Conservation (phyloP, 2,888 invertebrate genomes). For the Melanchra persicariae region DNA sequence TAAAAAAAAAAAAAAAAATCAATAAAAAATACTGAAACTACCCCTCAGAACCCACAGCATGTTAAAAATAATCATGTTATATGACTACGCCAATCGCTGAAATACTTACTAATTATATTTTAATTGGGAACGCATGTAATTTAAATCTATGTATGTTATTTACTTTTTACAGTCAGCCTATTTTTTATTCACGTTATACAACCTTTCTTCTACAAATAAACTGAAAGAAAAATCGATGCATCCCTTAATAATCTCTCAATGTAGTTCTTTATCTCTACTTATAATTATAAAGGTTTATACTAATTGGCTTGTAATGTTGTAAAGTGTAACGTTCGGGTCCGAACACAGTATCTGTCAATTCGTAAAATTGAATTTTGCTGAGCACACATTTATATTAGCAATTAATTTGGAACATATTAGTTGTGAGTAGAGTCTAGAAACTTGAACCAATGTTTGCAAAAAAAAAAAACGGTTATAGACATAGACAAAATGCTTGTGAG, state of each 20-base stretch:
- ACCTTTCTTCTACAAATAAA: slow-evolving; percentile 12
- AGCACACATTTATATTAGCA: background rate
- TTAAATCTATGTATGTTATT: too few relatives aligned
- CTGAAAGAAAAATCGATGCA: slow-evolving; percentile 28
- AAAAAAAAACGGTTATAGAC: background rate
- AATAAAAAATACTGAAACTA: background rate
- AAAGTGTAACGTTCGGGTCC: background rate
- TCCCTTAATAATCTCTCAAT: slow-evolving; percentile 55
- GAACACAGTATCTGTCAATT: background rate
- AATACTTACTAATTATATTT: background rate
- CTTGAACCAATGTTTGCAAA: background rate
- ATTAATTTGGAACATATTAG: background rate
- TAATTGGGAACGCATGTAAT: too few relatives aligned
- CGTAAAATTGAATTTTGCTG: background rate
- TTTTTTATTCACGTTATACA: background rate
- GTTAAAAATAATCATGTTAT: background rate
- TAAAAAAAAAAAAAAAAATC: too few relatives aligned
- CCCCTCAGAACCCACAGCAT: background rate
- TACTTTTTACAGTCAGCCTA: background rate
- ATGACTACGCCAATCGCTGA: background rate
- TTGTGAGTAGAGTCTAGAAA: background rate
- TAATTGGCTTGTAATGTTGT: background rate
- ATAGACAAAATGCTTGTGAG: background rate
- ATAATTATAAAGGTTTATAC: slow-evolving; percentile 27
- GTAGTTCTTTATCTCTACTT: slow-evolving; percentile 38